Conservation (phyloP, 2,113 vertebrate species). For the Anguilla japonica region DNA sequence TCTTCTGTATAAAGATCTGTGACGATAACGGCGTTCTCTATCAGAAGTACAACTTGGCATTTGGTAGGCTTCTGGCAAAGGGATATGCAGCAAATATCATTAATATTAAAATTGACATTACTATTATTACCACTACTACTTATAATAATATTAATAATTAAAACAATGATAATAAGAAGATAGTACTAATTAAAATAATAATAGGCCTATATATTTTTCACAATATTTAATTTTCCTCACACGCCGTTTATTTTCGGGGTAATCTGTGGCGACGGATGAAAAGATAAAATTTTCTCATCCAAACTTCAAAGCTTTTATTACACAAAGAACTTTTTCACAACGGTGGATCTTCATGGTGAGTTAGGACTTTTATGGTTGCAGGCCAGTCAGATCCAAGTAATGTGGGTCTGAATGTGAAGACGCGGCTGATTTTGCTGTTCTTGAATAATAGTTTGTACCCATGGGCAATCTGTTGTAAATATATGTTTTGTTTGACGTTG, state of each 20-base stretch:
- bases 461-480: slow-evolving; percentile 71
- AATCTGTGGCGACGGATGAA: slow-evolving; percentile 88
- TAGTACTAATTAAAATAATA: no score
- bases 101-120: no score
- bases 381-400: slow-evolving; percentile 97
- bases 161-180: no score
- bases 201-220: neutral
- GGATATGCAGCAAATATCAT: neutral
- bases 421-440: slow-evolving; percentile 83
- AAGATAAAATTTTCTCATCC: slow-evolving; percentile 84
- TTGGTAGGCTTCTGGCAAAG: neutral
- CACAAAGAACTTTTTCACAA: slow-evolving; percentile 96
- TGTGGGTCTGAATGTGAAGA: slow-evolving; percentile 88
- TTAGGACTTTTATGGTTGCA: slow-evolving; percentile 99
- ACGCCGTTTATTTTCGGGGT: slow-evolving; percentile 81
- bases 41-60: neutral
- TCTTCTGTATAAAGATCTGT: neutral
- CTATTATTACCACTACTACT: no score
- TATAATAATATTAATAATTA: no score
- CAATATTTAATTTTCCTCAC: slow-evolving; percentile 73
- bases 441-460: slow-evolving; percentile 92
- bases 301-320: slow-evolving; percentile 91
- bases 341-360: slow-evolving; percentile 99
- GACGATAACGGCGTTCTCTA: slow-evolving; percentile 7
- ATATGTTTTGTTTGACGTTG: slow-evolving; percentile 57